phyloP scores from a whole-genome alignment of 2,888 invertebrate genomes.

The Cerastis rubricosa region DNA sequence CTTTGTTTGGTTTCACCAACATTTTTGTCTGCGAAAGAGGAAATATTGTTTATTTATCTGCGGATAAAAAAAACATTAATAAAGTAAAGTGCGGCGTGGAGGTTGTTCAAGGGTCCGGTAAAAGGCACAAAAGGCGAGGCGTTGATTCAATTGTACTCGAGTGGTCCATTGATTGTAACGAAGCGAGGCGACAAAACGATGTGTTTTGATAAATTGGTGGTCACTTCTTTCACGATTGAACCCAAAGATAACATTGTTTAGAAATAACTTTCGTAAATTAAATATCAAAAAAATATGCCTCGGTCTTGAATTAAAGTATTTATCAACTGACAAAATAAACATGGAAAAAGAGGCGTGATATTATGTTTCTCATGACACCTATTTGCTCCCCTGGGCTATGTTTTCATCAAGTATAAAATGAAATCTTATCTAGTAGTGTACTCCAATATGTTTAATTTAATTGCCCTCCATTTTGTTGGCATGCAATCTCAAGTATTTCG shows the following conservation, averaged over 20 bases:
- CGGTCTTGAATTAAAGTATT: not conserved
- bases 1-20: slow-evolving; percentile 38
- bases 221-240: slow-evolving; percentile 21
- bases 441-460: slow-evolving; percentile 30
- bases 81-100: slow-evolving; percentile 64
- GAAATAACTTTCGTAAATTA: not conserved
- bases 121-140: slow-evolving; percentile 64
- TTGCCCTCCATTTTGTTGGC: slow-evolving; percentile 26
- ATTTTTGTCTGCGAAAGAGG: slow-evolving; percentile 73
- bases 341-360: not conserved
- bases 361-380: not conserved
- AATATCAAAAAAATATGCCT: too few species aligned
- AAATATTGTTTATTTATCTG: slow-evolving; percentile 52
- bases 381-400: not conserved
- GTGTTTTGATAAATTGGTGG: slow-evolving; percentile 61
- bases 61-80: slow-evolving; percentile 61
- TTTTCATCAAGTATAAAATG: not conserved
- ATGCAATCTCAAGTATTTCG: slow-evolving; percentile 36
- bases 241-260: not conserved
- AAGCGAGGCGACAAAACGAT: slow-evolving; percentile 61
- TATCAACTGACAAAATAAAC: not conserved
- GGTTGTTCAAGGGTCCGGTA: slow-evolving; percentile 65
- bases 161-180: slow-evolving; percentile 86
- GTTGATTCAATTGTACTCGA: slow-evolving; percentile 74
- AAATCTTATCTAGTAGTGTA: slow-evolving; percentile 9